phyloP scores from a whole-genome alignment of 2,797 vertebrate species.

The Hypotaenidia philippensis region DNA sequence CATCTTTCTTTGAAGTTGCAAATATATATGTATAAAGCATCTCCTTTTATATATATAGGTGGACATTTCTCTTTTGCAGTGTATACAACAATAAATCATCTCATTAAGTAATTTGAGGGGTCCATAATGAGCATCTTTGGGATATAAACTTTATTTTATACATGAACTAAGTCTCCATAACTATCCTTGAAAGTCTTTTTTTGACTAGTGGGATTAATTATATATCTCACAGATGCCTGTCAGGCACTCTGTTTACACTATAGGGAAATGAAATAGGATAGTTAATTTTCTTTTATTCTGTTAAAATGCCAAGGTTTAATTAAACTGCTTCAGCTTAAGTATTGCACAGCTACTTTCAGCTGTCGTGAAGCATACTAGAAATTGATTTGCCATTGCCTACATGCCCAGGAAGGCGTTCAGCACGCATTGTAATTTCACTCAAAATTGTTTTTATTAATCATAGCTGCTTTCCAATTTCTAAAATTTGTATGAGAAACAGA shows the following conservation, averaged over 20 bases:
- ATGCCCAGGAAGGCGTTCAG: constrained; percentile 43
- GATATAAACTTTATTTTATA: constrained; percentile 14
- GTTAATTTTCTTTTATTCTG: constrained; percentile 68
- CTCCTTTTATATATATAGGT: not conserved
- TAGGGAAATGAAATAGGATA: constrained; percentile 58
- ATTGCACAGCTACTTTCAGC: constrained; percentile 50
- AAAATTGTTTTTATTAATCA: constrained; percentile 56
- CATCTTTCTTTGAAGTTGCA: not conserved
- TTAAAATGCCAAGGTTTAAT: constrained; percentile 73
- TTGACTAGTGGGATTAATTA: constrained; percentile 60
- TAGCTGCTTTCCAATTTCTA: constrained; percentile 4
- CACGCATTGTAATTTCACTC: constrained; percentile 20
- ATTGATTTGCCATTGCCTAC: constrained; percentile 55
- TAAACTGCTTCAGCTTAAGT: constrained; percentile 64
- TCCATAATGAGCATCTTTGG: constrained; percentile 23
- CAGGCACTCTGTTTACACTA: constrained; percentile 57
- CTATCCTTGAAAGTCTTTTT: constrained; percentile 36
- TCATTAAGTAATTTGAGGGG: constrained; percentile 29
- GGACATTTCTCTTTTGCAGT: not conserved
- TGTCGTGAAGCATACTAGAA: constrained; percentile 51
- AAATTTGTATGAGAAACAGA: constrained; percentile 27
- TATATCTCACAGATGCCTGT: constrained; percentile 53
- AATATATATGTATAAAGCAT: not conserved
- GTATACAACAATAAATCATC: constrained; percentile 8
- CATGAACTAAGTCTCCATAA: constrained; percentile 8